A percentile compares a stretch with the other conserved stretches of the same genome.
These are phyloP conservation scores for Drosophila atripex DNA, from an alignment of 2,888 invertebrate genomes.

Conservation along the genomic window DNA sequence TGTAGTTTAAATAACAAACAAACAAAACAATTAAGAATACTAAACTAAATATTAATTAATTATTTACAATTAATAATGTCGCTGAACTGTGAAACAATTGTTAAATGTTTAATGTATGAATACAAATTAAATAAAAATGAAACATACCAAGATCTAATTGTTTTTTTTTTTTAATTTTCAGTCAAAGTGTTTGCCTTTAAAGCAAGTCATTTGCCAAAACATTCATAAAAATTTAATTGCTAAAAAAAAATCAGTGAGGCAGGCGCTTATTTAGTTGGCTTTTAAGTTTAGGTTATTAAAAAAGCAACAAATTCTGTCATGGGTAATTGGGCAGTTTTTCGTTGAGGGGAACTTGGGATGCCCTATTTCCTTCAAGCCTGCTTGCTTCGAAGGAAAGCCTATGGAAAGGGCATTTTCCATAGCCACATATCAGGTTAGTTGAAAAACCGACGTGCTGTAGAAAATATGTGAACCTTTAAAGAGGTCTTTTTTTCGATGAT, in stretches of 20 bases:
- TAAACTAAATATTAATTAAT: slow-evolving; percentile 57
- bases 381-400: too few species aligned
- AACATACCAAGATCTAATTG: slow-evolving; percentile 8
- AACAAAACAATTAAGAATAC: slow-evolving; percentile 37
- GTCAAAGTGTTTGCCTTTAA: background rate
- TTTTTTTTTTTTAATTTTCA: background rate
- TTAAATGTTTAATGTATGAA: slow-evolving; percentile 72
- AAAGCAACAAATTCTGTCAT: background rate
- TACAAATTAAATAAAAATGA: slow-evolving; percentile 45
- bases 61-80: slow-evolving; percentile 60
- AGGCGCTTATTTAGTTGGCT: background rate
- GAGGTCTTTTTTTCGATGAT: too few species aligned
- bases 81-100: slow-evolving; percentile 74
- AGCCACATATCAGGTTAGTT: too few species aligned
- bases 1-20: slow-evolving; percentile 61
- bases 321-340: background rate
- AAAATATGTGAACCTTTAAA: too few species aligned
- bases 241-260: background rate
- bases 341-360: background rate
- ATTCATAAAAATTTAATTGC: background rate
- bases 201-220: background rate
- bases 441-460: too few species aligned
- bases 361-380: too few species aligned
- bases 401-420: too few species aligned
- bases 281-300: background rate